Base-by-base conservation (phyloP, 2,113 vertebrate genomes). In the Bothrops jararaca region DNA sequence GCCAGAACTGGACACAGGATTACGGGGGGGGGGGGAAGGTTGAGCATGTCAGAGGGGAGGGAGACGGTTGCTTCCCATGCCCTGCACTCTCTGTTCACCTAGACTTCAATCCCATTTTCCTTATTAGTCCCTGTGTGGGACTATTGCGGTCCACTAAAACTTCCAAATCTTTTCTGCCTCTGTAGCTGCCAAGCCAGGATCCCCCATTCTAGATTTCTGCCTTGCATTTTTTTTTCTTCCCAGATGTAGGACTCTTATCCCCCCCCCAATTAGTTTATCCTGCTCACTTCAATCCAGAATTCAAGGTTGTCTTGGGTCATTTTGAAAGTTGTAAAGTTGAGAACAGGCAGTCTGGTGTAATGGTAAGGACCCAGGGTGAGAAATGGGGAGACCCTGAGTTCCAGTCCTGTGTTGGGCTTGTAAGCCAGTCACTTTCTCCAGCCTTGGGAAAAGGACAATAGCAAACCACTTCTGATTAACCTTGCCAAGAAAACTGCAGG, bases 1-100 rank as follows among this genome's bases (percentile, higher is more conserved):
- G 29, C 12, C 29, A 69, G 64, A 34, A 69, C n/a, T 69, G 64
- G 64, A 34, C 64, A 34, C n/a, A 74, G 2, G 15, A n/a, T 69
- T 69, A 1, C 10, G 0, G 2, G 60, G 1, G 29, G 29, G 60
- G 11, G 1, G 0, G 5, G 6, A n/a, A n/a, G 45, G 5, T 0
- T 69, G 15, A 34, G 64, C 29, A 69, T 6, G 64, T 69, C 64
- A 6, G 64, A 69, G 64, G 11, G 29, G 29, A 74, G 29, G 4
- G 29, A 1, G 64, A 69, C 29, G 15, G 5, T 15, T 69, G 11
- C 60, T 12, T n/a, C 60, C 60, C 29, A 2, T n/a, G 29, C 12
- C 12, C 60, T 69, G 26, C 26, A 34, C 29, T 2, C 29, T 69
- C 24, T 64, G 3, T 64, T 64, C 10, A 1, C 26, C 10, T 26